Evolutionary conservation across 2,888 invertebrate species (phyloP).

Genomic region (Trilocha varians): DNA sequence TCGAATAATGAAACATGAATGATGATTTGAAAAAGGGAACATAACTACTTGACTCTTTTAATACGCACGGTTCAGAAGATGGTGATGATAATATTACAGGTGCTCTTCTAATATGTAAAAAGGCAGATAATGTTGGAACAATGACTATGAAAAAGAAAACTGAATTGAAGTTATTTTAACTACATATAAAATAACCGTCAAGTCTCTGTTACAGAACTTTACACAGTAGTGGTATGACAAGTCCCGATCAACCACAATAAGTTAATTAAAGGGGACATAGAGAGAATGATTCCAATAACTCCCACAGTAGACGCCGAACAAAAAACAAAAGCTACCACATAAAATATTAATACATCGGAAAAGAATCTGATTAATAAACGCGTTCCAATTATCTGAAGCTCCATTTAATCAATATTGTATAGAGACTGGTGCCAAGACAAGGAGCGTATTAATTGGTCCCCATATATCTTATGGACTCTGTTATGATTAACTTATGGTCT

Average conservation of each 20-base stretch:
- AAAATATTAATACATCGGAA: conserved; percentile 29
- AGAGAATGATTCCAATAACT: not conserved
- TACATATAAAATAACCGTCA: too few species aligned
- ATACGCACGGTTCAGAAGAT: too few species aligned
- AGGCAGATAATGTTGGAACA: too few species aligned
- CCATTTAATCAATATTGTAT: conserved; percentile 46
- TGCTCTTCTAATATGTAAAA: too few species aligned
- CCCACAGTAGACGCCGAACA: not conserved
- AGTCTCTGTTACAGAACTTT: too few species aligned
- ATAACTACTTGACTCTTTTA: too few species aligned
- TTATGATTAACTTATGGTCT: conserved; percentile 32
- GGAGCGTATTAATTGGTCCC: conserved; percentile 50
- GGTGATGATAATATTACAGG: too few species aligned
- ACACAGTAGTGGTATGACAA: not conserved
- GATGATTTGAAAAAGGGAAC: too few species aligned
- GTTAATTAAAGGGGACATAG: not conserved
- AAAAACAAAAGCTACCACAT: not conserved
- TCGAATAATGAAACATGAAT: too few species aligned
- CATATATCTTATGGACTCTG: conserved; percentile 37
- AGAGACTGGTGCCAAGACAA: conserved; percentile 27
- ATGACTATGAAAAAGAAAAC: too few species aligned
- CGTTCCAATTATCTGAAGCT: conserved; percentile 48
- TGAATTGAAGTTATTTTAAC: too few species aligned
- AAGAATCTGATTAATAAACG: conserved; percentile 46
- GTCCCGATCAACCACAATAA: not conserved